Conservation (phyloP, 2,797 vertebrate species). For the Chrysocyon brachyurus region DNA sequence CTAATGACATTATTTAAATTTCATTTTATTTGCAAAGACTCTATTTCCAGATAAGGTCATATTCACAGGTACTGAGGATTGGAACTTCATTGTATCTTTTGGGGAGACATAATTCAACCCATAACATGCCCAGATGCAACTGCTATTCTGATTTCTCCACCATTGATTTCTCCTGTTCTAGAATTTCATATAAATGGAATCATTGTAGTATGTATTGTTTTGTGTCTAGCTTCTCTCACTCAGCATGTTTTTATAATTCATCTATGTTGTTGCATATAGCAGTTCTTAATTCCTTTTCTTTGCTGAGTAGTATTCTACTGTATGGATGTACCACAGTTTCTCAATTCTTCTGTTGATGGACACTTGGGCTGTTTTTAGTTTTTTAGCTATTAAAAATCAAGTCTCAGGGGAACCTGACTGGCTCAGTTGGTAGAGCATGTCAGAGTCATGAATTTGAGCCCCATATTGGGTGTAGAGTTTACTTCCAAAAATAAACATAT, state of each 20-base stretch:
- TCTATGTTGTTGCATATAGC: background rate
- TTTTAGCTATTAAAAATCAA: conserved; percentile 31
- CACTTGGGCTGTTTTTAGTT: background rate
- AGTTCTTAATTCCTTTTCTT: background rate
- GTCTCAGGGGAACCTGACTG: background rate
- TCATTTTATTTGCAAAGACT: conserved; percentile 34
- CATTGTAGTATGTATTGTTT: background rate
- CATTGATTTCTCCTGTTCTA: background rate
- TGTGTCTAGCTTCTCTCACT: background rate
- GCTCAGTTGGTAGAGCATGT: background rate
- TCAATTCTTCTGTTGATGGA: background rate
- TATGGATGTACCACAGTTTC: background rate
- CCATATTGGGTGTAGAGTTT: background rate
- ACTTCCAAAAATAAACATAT: background rate
- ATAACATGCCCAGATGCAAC: background rate
- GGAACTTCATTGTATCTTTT: background rate
- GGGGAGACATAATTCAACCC: background rate
- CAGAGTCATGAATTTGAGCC: background rate
- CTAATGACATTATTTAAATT: background rate
- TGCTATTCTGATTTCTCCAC: background rate
- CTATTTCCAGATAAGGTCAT: background rate
- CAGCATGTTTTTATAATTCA: background rate
- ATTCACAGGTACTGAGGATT: conserved; percentile 9
- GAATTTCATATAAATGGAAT: conserved; percentile 24
- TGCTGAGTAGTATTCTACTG: conserved; percentile 6